Evolutionary conservation across 2,113 vertebrate genomes (phyloP).

Genomic region (Salvelinus fontinalis): DNA sequence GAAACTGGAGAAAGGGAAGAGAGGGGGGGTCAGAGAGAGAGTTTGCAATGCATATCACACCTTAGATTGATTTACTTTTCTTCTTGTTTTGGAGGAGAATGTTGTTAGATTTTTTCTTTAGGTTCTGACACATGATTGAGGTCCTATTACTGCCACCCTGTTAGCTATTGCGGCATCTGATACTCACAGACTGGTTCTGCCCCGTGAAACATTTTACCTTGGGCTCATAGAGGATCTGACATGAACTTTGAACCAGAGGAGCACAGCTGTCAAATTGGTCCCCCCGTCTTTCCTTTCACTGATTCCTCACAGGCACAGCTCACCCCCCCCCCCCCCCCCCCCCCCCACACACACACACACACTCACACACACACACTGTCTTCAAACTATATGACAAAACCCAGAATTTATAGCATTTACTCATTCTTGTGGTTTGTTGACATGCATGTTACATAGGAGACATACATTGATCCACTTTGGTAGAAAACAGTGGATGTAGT

Average conservation of each 20-base stretch:
- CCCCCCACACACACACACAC: constrained; percentile 12
- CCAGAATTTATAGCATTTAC: too few relatives aligned
- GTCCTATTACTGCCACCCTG: constrained; percentile 68
- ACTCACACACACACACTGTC: not conserved
- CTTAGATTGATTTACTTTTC: constrained; percentile 28
- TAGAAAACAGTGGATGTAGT: too few relatives aligned
- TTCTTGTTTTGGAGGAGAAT: constrained; percentile 56
- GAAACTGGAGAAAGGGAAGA: constrained; percentile 42
- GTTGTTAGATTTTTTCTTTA: constrained; percentile 66
- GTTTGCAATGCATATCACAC: constrained; percentile 61
- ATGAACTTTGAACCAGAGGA: constrained; percentile 71
- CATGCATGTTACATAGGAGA: not conserved
- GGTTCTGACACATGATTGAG: constrained; percentile 71
- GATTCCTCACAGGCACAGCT: constrained; percentile 48
- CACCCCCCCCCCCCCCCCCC: not conserved
- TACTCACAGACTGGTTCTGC: constrained; percentile 64
- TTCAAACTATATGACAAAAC: not conserved
- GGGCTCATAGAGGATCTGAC: constrained; percentile 70
- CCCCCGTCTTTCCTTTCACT: constrained; percentile 64
- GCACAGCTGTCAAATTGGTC: constrained; percentile 74
- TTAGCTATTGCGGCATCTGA: constrained; percentile 61
- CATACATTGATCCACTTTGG: too few relatives aligned
- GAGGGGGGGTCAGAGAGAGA: constrained; percentile 5
- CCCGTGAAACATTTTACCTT: constrained; percentile 71
- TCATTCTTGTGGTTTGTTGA: not conserved